Base-by-base conservation (phyloP, 2,888 invertebrate genomes). In the Hirtodrosophila histrioides region DNA sequence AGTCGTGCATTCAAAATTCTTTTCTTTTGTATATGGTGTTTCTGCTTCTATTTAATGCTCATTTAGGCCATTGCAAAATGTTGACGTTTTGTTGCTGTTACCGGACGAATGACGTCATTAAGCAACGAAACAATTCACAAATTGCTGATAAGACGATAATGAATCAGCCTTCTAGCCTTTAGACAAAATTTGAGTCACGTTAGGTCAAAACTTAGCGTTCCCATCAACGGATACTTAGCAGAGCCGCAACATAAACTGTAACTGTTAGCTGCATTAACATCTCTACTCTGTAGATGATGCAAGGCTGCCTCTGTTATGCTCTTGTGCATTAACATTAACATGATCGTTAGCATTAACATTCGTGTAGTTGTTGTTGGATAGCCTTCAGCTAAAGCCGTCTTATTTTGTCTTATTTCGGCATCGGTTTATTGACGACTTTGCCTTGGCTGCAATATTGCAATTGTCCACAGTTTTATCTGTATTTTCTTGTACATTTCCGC, bases 341-440 rank as follows among this genome's bases (percentile, higher is more conserved):
- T 57, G 49, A 35, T 9, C 57, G 40, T 29, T 45, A 39, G 6
- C 29, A 49, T 46, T 40, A 56, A 40, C 56, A 49, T 49, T 43
- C 27, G 17, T 48, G 9, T 9, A 31, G 9, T 31, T 7, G 31
- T 8, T 8, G 31, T 7, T 7, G 31, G 9, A 31, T 11, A 57
- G 63, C 72, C 72, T 73, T 72, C 63, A 44, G 39, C 45, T 51
- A 65, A 86, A 86, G 65, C 86, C 70, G 73, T 17, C 80, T 81
- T 81, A 86, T 51, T 43, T 39, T 37, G 62, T 51, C 64, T 44
- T 10, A 17, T 67, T 23, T 31, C 23, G 56, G 55, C 12, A 72
- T 58, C 75, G 54, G 72, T 48, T 63, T 67, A 68, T 74, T 55
- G 75, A 40, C 61, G 55, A 58, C 54, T 64, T 64, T 60, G 57